Percentiles rank a stretch among this genome's conserved stretches.
These are phyloP conservation scores for Luperina testacea DNA, from an alignment of 2,888 invertebrate species.

Conservation along the genomic window DNA sequence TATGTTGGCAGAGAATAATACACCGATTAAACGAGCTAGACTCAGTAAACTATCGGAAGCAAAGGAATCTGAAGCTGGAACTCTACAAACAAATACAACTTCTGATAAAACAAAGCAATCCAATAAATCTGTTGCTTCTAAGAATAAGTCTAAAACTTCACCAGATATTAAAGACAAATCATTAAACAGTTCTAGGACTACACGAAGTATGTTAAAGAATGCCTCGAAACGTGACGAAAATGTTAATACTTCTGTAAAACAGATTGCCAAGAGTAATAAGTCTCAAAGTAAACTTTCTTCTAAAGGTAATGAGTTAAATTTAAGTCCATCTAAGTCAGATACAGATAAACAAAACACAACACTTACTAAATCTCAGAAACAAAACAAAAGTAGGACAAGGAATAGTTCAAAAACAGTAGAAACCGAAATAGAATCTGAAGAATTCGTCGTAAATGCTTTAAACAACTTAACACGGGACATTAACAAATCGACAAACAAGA, in stretches of 20 bases:
- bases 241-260: slow-evolving; percentile 17
- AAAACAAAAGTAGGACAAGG: slow-evolving; percentile 25
- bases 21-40: slow-evolving; percentile 75
- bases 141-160: slow-evolving; percentile 64
- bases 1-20: slow-evolving; percentile 59
- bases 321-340: slow-evolving; percentile 11
- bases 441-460: neutral
- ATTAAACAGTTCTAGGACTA: slow-evolving; percentile 51
- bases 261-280: slow-evolving; percentile 17
- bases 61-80: slow-evolving; percentile 68
- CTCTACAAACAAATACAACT: slow-evolving; percentile 47
- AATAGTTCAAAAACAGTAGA: slow-evolving; percentile 30
- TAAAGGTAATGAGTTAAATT: slow-evolving; percentile 19
- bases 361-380: slow-evolving; percentile 30
- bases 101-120: slow-evolving; percentile 67
- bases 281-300: slow-evolving; percentile 20
- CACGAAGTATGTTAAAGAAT: slow-evolving; percentile 58
- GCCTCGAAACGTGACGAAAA: slow-evolving; percentile 41
- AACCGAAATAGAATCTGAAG: slow-evolving; percentile 15
- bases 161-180: slow-evolving; percentile 37
- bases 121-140: slow-evolving; percentile 66
- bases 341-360: slow-evolving; percentile 2
- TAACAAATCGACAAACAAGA: slow-evolving; percentile 36
- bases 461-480: slow-evolving; percentile 21
- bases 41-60: slow-evolving; percentile 74